Base-by-base conservation (phyloP, 2,888 invertebrate species). In the Melieria crassipennis region DNA sequence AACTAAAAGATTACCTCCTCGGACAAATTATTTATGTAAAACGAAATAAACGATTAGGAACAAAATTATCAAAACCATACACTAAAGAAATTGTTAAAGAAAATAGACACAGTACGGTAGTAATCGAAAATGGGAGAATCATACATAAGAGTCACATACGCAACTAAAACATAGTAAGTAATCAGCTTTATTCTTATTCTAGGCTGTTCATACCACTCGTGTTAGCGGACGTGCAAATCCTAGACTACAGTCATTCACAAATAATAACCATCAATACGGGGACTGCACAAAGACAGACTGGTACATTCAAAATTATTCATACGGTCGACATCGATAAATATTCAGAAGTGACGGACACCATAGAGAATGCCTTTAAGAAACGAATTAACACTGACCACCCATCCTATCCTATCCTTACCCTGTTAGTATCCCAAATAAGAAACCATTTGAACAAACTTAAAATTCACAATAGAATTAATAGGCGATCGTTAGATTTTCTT, bases 191-290 rank as follows among this genome's bases (percentile, higher is more conserved):
- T 30, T 30, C 30, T 30, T 30, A 30, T 30, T 30, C 30, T 30
- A 30, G 30, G 2, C 30, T 30, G 30, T 30, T 30, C 30, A 30
- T 13, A 4, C 4, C 61, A 52, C 5, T 50, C 9, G 50, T 50
- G 43, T n/a, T 16, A 10, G 13, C 61, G 11, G 61, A 68, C 1
- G 4, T 50, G n/a, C 1, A 61, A 58, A n/a, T 67, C 6, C n/a
- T 68, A 11, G 50, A 68, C 45, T 61, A 68, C 55, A 52, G 61
- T 11, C 50, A 68, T 11, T 10, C 52, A n/a, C 67, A 48, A 43
- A 11, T 50, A 13, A 11, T 52, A 7, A 43, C 52, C 4, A 30
- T 45, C 5, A 52, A 67, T 16, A 7, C 11, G 30, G 50, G 50
- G 50, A 48, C 30, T 11, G 50, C 58, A 10, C 48, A 58, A 10